Evolutionary conservation across 2,113 vertebrate genomes (phyloP).

Genomic region (Thamnaconus septentrionalis): DNA sequence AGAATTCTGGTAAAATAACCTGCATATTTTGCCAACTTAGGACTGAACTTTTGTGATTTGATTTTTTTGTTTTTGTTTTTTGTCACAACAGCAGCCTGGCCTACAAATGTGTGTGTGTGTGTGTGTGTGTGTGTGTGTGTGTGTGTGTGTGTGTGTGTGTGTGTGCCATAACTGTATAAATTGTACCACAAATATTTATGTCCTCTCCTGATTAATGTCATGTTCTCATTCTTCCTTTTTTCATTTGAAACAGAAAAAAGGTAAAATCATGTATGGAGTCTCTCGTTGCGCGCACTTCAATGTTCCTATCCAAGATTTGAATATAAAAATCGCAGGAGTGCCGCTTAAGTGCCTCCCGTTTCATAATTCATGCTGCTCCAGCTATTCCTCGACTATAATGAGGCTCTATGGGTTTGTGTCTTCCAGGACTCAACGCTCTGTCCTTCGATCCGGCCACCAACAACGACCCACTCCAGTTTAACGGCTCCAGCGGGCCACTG

Average conservation of each 20-base stretch:
- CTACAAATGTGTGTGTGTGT: no score
- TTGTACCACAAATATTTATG: no score
- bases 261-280: not conserved
- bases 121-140: no score
- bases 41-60: no score
- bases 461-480: slow-evolving; percentile 83
- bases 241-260: no score
- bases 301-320: not conserved
- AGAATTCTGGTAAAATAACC: not conserved
- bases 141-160: no score
- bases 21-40: not conserved
- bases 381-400: not conserved
- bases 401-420: slow-evolving; percentile 31
- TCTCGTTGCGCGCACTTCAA: not conserved
- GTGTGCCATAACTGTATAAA: no score
- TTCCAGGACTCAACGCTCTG: slow-evolving; percentile 85
- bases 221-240: no score
- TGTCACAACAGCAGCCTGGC: no score
- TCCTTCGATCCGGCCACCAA: slow-evolving; percentile 83
- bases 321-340: slow-evolving; percentile 6
- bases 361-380: not conserved
- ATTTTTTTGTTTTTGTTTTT: no score
- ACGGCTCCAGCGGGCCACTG: slow-evolving; percentile 68
- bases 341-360: slow-evolving; percentile 1
- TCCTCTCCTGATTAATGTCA: no score